phyloP scores from a whole-genome alignment of 2,113 vertebrate genomes.

The Thalassoma bifasciatum region DNA sequence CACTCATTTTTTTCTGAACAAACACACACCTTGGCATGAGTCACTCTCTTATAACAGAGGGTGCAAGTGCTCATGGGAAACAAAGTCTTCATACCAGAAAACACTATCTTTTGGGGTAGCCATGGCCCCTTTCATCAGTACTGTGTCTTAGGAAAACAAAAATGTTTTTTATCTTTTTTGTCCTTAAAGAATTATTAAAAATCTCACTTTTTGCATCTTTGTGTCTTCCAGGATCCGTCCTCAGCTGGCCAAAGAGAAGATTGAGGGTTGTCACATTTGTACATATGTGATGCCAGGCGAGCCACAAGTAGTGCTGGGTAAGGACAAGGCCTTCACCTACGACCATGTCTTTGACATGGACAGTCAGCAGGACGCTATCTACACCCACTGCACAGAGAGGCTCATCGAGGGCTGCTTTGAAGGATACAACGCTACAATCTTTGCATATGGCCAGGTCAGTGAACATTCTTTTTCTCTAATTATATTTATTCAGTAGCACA shows the following conservation, averaged over 20 bases:
- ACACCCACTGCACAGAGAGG: constrained; percentile 90
- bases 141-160: too few relatives aligned
- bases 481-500: neutral
- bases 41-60: too few relatives aligned
- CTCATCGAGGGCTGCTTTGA: constrained; percentile 98
- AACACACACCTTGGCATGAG: too few relatives aligned
- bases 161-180: too few relatives aligned
- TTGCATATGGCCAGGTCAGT: constrained; percentile 92
- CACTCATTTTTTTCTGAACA: too few relatives aligned
- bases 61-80: too few relatives aligned
- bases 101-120: too few relatives aligned
- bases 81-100: too few relatives aligned
- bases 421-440: constrained; percentile 97
- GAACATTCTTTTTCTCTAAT: neutral
- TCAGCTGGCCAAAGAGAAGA: constrained; percentile 96
- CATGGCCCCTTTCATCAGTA: too few relatives aligned
- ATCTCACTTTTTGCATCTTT: neutral
- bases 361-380: constrained; percentile 91
- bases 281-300: constrained; percentile 94
- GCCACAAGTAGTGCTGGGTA: constrained; percentile 96
- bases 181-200: too few relatives aligned
- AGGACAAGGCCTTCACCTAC: constrained; percentile 98
- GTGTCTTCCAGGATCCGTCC: constrained; percentile 90
- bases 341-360: constrained; percentile 96
- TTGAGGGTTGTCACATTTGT: constrained; percentile 98